These are phyloP conservation scores for Petaurus breviceps DNA, from an alignment of 2,113 vertebrate species.

Conservation along the genomic window DNA sequence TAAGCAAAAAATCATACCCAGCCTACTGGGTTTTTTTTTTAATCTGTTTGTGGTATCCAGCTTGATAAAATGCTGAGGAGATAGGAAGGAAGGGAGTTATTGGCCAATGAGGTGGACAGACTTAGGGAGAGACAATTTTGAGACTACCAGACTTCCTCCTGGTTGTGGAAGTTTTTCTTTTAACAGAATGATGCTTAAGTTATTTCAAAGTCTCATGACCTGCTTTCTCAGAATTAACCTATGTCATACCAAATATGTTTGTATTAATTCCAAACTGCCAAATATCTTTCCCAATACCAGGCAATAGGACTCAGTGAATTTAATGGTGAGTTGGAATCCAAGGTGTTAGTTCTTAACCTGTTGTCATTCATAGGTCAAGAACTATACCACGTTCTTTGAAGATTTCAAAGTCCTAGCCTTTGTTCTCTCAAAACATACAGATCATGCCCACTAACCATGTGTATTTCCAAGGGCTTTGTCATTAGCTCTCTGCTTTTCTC, in stretches of 20 bases:
- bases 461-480: not conserved
- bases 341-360: not conserved
- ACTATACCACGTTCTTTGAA: not conserved
- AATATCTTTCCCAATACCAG: not conserved
- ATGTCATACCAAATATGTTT: not conserved
- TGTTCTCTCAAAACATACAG: not conserved
- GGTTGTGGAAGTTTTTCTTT: not conserved
- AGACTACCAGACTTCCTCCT: slow-evolving; percentile 22
- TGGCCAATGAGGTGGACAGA: not conserved
- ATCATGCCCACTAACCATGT: not conserved
- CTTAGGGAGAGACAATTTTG: not conserved
- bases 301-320: not conserved
- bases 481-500: not conserved
- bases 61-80: slow-evolving; percentile 5
- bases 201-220: not conserved
- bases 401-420: not conserved
- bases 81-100: slow-evolving; percentile 31
- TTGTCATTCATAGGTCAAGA: not conserved
- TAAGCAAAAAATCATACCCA: slow-evolving; percentile 9
- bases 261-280: not conserved
- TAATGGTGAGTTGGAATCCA: not conserved
- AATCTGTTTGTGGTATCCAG: not conserved
- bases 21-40: not conserved
- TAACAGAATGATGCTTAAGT: slow-evolving; percentile 21
- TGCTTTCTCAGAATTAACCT: not conserved